Base-by-base conservation (phyloP, 2,797 vertebrate species). In the Peromyscus eremicus region DNA sequence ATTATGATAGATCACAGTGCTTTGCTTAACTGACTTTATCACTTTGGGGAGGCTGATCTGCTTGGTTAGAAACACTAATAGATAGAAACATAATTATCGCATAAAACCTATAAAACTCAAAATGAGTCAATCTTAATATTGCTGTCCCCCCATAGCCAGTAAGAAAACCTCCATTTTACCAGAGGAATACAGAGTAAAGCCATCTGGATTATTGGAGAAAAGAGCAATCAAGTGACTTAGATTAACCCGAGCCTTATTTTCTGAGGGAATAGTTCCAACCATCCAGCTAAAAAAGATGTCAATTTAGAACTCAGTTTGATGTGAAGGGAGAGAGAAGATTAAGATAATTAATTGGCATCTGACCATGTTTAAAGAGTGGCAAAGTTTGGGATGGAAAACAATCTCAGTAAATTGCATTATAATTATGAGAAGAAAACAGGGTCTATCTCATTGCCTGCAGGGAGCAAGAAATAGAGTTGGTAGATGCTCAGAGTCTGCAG, bases 271-370 rank as follows among this genome's bases (percentile, higher is more conserved):
- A 93, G 29, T 60, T 98, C 32, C 90, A 97, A 82, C 87, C 73
- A 94, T 86, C 80, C 92, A 97, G 84, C 92, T 97, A 97, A 94
- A 97, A 96, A 93, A 77, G 81, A 98, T 97, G 95, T 86, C 95
- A 97, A 96, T 97, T 97, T 97, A 94, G 94, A 97, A 94, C 96
- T 97, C 97, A 96, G 95, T 97, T 97, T 98, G 97, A 97, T 94
- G 90, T 95, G 94, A 95, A 95, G 62, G 77, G 91, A 92, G 95
- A 96, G 49, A 89, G 83, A 96, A 97, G 73, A 97, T 98, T 96
- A 95, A 95, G 95, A 97, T 97, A 98, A 98, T 97, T 98, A 98
- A 98, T 97, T 98, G 96, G 97, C 95, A 95, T 97, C 81, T 96
- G 96, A 98, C 97, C 95, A 97, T 96, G 92, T 97, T 94, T 95